A percentile compares a stretch with the other conserved stretches of the same genome.
phyloP scores from a whole-genome alignment of 2,113 vertebrate genomes.

The Progne subis region DNA sequence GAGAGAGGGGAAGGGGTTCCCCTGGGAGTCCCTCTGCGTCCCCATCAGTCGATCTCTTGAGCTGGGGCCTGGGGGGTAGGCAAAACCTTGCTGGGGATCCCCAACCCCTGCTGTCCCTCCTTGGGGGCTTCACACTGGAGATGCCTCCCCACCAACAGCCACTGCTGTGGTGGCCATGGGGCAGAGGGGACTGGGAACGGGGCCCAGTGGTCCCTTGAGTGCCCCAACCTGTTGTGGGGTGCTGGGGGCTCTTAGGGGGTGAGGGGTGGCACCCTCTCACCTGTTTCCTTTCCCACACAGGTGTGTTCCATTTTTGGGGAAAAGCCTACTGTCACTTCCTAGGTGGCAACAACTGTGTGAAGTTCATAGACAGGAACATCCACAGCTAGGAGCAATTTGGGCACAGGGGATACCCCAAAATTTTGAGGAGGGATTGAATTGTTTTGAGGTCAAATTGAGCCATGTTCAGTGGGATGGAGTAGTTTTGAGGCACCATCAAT shows the following conservation, averaged over 20 bases:
- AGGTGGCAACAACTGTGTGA: neutral
- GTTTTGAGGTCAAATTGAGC: neutral
- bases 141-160: neutral
- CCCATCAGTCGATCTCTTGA: neutral
- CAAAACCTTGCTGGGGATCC: neutral
- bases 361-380: neutral
- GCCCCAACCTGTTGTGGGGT: neutral
- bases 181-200: neutral
- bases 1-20: neutral
- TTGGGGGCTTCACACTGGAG: neutral
- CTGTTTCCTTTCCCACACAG: neutral
- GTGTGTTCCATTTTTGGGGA: neutral
- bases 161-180: neutral
- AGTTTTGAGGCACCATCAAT: neutral
- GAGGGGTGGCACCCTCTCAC: neutral
- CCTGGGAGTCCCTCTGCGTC: fast-evolving
- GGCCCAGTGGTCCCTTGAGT: neutral
- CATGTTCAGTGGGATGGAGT: neutral
- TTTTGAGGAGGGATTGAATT: neutral
- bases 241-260: neutral
- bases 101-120: fast-evolving
- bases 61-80: neutral
- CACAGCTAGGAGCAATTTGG: neutral
- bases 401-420: neutral
- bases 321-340: neutral